phyloP scores from a whole-genome alignment of 2,888 invertebrate species.

The Scelioninae gen. 2 region DNA sequence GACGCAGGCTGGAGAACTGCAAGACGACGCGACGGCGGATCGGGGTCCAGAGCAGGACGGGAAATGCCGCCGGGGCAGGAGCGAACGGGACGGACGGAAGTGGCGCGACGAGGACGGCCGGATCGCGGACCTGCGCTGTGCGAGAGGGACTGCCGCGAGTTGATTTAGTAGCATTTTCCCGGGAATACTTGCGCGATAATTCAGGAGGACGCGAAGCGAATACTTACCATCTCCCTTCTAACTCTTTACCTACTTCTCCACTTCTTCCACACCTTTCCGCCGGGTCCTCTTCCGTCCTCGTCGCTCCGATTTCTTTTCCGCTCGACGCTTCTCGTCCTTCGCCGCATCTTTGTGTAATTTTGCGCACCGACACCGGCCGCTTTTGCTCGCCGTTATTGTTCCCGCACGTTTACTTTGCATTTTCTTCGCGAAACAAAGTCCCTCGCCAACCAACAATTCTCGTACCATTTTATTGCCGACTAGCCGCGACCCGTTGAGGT shows the following conservation, averaged over 20 bases:
- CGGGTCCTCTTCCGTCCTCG: conserved; percentile 4
- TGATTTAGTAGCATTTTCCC: conserved; percentile 72
- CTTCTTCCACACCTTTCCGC: conserved; percentile 41
- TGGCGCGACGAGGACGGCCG: conserved; percentile 42
- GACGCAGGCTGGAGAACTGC: conserved; percentile 52
- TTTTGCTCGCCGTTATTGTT: conserved; percentile 63
- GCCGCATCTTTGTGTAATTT: conserved; percentile 29
- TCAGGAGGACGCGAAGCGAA: conserved; percentile 71
- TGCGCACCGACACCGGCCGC: conserved; percentile 41
- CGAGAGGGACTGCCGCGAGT: conserved; percentile 62
- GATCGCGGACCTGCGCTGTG: conserved; percentile 37
- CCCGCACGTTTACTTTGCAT: conserved; percentile 63
- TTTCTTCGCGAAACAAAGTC: conserved; percentile 62
- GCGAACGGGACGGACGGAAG: conserved; percentile 36
- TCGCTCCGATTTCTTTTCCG: conserved; percentile 38
- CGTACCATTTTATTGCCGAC: conserved; percentile 59
- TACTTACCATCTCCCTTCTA: conserved; percentile 67
- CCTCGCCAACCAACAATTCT: conserved; percentile 56
- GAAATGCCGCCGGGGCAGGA: conserved; percentile 26
- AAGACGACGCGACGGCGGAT: conserved; percentile 58
- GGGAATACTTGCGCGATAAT: conserved; percentile 71
- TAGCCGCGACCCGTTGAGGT: conserved; percentile 56
- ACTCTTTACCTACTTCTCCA: conserved; percentile 45
- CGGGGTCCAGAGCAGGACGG: conserved; percentile 55
- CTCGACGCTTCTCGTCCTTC: conserved; percentile 18